These are phyloP conservation scores for Sylvilagus bachmani DNA, from an alignment of 2,113 vertebrate species.

Conservation along the genomic window DNA sequence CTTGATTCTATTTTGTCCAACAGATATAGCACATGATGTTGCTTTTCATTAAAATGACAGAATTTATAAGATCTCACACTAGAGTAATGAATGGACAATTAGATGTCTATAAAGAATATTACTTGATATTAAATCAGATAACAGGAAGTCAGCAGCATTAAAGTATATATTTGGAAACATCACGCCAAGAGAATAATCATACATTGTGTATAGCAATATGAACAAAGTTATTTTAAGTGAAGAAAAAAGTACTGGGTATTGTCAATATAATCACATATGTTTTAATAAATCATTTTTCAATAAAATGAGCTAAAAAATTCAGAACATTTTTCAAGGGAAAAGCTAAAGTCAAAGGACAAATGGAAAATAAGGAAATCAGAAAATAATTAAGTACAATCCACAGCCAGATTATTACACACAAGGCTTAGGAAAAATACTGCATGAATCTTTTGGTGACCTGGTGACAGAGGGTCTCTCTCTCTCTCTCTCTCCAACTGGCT, in stretches of 20 bases:
- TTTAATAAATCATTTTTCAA: slow-evolving; percentile 8
- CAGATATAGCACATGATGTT: background rate
- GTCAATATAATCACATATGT: background rate
- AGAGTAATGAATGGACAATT: background rate
- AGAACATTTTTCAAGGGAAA: background rate
- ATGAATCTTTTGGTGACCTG: background rate
- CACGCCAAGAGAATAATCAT: too few species aligned
- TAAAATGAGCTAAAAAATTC: background rate
- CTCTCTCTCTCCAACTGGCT: background rate
- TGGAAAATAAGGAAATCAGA: background rate
- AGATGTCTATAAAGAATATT: too few species aligned
- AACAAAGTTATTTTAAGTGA: slow-evolving; percentile 8
- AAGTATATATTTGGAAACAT: too few species aligned
- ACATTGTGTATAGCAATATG: background rate
- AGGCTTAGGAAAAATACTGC: background rate
- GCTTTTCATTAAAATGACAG: background rate
- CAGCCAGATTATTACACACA: background rate
- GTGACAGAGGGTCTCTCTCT: background rate
- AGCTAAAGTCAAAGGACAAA: background rate
- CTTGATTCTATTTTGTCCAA: background rate
- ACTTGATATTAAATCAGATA: too few species aligned
- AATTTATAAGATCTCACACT: background rate
- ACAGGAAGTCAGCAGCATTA: too few species aligned
- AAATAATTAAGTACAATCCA: background rate
- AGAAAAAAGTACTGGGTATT: slow-evolving; percentile 12